Evolutionary conservation across 92 coral and sea anemone species (phyloP).

Genomic region (Diadumene lineata): DNA sequence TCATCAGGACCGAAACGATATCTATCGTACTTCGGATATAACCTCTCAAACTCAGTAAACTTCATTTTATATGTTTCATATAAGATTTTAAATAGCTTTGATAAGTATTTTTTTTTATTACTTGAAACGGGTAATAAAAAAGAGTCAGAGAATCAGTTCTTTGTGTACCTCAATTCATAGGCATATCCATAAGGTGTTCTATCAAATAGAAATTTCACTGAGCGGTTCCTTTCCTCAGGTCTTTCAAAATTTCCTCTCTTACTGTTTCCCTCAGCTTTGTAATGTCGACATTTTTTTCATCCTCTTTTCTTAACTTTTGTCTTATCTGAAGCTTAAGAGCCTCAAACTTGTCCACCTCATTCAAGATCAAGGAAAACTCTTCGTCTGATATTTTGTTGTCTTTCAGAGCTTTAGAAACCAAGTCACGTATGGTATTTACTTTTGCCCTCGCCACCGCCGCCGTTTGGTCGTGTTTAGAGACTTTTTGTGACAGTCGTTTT

Average conservation of each 20-base stretch:
- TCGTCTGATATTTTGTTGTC: slow-evolving; percentile 40
- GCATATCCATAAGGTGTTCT: slow-evolving; percentile 4
- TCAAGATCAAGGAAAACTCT: slow-evolving; percentile 37
- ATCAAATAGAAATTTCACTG: slow-evolving; percentile 2
- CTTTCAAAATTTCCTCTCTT: slow-evolving; percentile 19
- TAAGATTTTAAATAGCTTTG: background rate
- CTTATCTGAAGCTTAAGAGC: slow-evolving; percentile 31
- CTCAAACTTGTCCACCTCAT: slow-evolving; percentile 33
- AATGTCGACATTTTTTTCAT: slow-evolving; percentile 22
- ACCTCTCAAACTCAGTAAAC: no score
- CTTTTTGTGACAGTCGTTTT: slow-evolving; percentile 44
- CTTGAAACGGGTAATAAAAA: no score
- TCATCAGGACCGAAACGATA: background rate
- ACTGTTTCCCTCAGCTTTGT: slow-evolving; percentile 21
- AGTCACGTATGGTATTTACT: slow-evolving; percentile 41
- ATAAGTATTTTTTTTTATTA: background rate
- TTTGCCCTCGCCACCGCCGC: slow-evolving; percentile 42
- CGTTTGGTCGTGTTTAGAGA: slow-evolving; percentile 52
- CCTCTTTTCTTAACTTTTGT: slow-evolving; percentile 27
- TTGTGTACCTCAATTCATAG: slow-evolving; percentile 20
- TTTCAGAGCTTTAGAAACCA: slow-evolving; percentile 43
- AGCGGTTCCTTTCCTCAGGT: slow-evolving; percentile 1
- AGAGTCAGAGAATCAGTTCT: slow-evolving; percentile 15
- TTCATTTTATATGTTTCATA: no score
- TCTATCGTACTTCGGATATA: no score